phyloP scores from a whole-genome alignment of 2,797 vertebrate genomes.

The Rhincodon typus region DNA sequence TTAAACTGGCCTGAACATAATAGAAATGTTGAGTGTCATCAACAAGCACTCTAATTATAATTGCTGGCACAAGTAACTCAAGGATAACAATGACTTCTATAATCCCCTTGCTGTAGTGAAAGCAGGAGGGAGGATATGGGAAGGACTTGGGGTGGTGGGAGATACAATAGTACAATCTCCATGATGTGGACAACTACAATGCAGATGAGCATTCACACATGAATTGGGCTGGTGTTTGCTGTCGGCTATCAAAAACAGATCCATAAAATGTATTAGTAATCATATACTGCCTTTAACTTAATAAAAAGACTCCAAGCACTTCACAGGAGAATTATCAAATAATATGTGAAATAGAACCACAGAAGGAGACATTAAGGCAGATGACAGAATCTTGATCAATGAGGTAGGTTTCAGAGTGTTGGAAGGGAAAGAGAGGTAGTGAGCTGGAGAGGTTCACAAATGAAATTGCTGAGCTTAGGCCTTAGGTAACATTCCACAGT shows the following conservation, averaged over 20 bases:
- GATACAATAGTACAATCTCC: background rate
- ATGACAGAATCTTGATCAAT: too few species aligned
- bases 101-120: background rate
- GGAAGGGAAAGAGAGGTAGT: background rate
- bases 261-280: background rate
- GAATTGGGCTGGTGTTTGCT: background rate
- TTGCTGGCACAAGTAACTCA: background rate
- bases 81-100: background rate
- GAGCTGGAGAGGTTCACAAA: background rate
- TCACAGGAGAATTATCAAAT: background rate
- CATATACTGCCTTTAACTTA: too few species aligned
- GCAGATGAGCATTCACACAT: background rate
- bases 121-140: background rate
- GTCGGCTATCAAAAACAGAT: background rate
- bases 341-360: background rate
- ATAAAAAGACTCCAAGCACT: too few species aligned
- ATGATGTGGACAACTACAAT: background rate
- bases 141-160: background rate
- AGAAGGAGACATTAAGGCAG: too few species aligned
- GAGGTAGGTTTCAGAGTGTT: background rate
- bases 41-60: background rate
- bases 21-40: background rate
- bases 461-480: background rate
- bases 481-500: too few species aligned
- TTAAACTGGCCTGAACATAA: background rate